Evolutionary conservation across 2,888 invertebrate species (phyloP).

Genomic region (Drosophila conformis): DNA sequence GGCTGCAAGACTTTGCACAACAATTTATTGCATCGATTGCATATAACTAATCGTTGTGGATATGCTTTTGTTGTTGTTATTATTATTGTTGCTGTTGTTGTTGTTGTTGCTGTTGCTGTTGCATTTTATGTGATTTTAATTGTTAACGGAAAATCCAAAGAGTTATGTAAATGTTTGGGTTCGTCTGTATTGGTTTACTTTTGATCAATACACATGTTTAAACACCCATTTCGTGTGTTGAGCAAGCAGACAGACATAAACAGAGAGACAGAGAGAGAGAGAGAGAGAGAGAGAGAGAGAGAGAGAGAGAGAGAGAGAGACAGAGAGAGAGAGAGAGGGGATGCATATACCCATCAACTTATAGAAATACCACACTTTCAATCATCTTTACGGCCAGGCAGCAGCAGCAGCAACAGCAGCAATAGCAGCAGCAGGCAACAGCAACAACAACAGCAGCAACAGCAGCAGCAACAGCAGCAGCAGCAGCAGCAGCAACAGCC

Average conservation of each 20-base stretch:
- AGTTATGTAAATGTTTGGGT: conserved; percentile 68
- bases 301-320: background rate
- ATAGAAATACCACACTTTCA: background rate
- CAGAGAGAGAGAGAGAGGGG: background rate
- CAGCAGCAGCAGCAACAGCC: too few species aligned
- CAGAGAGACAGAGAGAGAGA: background rate
- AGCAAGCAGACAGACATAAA: background rate
- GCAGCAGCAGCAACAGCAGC: too few species aligned
- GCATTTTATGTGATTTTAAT: conserved; percentile 52
- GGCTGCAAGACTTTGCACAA: conserved; percentile 4
- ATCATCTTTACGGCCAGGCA: background rate
- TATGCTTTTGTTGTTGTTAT: background rate
- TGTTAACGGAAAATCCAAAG: conserved; percentile 65
- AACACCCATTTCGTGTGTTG: background rate
- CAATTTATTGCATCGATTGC: conserved; percentile 8
- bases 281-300: background rate
- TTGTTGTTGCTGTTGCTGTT: background rate
- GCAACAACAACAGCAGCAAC: too few species aligned
- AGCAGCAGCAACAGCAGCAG: too few species aligned
- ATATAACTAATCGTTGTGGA: conserved; percentile 3
- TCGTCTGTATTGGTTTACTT: conserved; percentile 16
- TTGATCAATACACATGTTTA: background rate
- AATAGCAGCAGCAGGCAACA: background rate
- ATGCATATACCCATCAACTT: background rate
- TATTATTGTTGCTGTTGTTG: background rate